phyloP scores from a whole-genome alignment of 2,797 vertebrate species.

The Macropus fuliginosus region DNA sequence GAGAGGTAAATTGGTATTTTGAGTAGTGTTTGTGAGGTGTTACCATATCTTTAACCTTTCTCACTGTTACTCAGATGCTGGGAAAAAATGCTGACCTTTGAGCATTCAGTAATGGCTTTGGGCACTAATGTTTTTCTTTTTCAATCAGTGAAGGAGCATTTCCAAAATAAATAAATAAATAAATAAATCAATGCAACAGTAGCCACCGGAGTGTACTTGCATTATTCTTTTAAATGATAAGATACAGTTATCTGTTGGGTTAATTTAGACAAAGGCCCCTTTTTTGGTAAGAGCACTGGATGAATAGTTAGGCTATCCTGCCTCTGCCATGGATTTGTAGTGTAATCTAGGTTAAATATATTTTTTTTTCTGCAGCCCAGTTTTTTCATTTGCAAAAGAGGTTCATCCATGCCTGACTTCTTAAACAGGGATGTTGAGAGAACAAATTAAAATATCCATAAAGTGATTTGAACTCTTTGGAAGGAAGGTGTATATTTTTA shows the following conservation, averaged over 20 bases:
- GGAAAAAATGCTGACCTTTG: slow-evolving; percentile 33
- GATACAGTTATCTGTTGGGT: slow-evolving; percentile 11
- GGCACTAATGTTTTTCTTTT: slow-evolving; percentile 48
- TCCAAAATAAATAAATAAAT: slow-evolving; percentile 43
- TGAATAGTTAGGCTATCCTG: neutral
- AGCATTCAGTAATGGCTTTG: neutral
- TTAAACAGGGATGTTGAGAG: slow-evolving; percentile 53
- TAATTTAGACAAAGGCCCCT: neutral
- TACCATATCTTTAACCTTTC: slow-evolving; percentile 8
- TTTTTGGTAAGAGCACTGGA: slow-evolving; percentile 35
- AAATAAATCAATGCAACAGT: neutral
- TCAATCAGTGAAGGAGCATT: slow-evolving; percentile 45
- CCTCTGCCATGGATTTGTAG: slow-evolving; percentile 9
- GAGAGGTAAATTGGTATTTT: slow-evolving; percentile 88
- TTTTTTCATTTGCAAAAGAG: slow-evolving; percentile 23
- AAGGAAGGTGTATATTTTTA: slow-evolving; percentile 44
- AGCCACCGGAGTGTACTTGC: slow-evolving; percentile 40
- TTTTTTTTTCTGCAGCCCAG: slow-evolving; percentile 23
- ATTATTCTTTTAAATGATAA: slow-evolving; percentile 30
- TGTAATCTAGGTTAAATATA: slow-evolving; percentile 30
- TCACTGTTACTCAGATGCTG: slow-evolving; percentile 44
- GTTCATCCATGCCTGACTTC: slow-evolving; percentile 33
- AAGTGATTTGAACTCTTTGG: slow-evolving; percentile 56
- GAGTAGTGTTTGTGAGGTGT: slow-evolving; percentile 44
- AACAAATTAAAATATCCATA: slow-evolving; percentile 51